These are phyloP conservation scores for Zhuqinia jingwanae DNA, from an alignment of 2,888 invertebrate species.

Conservation along the genomic window DNA sequence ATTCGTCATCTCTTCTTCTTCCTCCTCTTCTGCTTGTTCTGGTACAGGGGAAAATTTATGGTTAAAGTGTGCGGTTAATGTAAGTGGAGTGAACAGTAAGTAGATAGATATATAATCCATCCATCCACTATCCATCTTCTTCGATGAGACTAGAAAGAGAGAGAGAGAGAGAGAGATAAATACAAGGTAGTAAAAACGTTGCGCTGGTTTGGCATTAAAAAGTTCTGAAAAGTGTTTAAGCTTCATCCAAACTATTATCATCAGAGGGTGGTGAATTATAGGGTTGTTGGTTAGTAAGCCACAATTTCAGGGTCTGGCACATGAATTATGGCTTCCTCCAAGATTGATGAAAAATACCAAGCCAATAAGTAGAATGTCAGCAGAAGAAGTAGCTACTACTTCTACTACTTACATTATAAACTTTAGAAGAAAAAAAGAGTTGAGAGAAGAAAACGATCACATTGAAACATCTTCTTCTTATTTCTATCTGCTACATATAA, in stretches of 20 bases:
- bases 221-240: slow-evolving; percentile 69
- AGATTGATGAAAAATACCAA: slow-evolving; percentile 20
- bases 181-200: slow-evolving; percentile 43
- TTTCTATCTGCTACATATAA: too few relatives aligned
- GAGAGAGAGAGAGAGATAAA: not conserved
- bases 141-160: not conserved
- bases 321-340: slow-evolving; percentile 79
- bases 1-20: too few relatives aligned
- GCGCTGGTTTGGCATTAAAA: slow-evolving; percentile 41
- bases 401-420: too few relatives aligned
- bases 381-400: not conserved
- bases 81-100: slow-evolving; percentile 7
- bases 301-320: slow-evolving; percentile 77
- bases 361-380: not conserved
- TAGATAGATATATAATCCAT: not conserved
- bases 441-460: not conserved
- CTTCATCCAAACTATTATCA: slow-evolving; percentile 67
- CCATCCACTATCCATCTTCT: slow-evolving; percentile 28
- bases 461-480: too few relatives aligned
- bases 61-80: slow-evolving; percentile 70
- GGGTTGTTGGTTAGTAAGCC: slow-evolving; percentile 69
- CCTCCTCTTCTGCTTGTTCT: too few relatives aligned
- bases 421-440: too few relatives aligned
- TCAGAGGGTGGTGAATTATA: slow-evolving; percentile 70
- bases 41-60: slow-evolving; percentile 59